A percentile compares a stretch with the other conserved stretches of the same genome.
Evolutionary conservation across 2,797 vertebrate species (phyloP).

Genomic region (Gobionotothen gibberifrons): DNA sequence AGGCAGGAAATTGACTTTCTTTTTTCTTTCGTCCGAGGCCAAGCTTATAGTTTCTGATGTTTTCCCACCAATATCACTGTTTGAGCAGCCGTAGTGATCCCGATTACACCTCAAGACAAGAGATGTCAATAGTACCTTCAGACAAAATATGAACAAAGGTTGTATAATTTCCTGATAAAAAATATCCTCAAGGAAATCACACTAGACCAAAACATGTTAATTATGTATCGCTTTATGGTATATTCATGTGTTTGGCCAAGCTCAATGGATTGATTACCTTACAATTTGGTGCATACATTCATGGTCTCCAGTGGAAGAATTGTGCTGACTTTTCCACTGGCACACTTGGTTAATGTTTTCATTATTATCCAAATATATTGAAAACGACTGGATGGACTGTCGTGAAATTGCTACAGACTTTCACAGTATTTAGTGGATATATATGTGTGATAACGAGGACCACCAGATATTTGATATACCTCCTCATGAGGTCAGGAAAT

Average conservation of each 20-base stretch:
- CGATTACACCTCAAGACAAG: conserved; percentile 17
- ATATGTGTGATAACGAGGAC: no score
- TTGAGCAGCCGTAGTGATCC: conserved; percentile 30
- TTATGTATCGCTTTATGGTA: not conserved
- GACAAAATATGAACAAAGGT: not conserved
- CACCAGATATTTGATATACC: no score
- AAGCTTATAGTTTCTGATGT: conserved; percentile 23
- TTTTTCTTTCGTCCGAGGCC: conserved; percentile 15
- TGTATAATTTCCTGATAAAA: no score
- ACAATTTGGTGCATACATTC: not conserved
- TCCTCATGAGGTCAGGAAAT: not conserved
- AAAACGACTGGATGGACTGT: not conserved
- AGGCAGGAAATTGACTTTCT: conserved; percentile 58
- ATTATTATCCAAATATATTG: not conserved
- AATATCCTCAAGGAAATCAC: no score
- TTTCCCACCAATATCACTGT: conserved; percentile 27
- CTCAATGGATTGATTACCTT: not conserved
- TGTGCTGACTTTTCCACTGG: not conserved
- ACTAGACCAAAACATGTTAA: not conserved
- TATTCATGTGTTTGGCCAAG: not conserved
- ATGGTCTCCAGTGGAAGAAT: no score
- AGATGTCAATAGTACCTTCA: not conserved
- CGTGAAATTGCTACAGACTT: not conserved
- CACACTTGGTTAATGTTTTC: not conserved
- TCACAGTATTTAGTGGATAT: not conserved